Conservation (phyloP, 92 coral and sea anemone species). For the Pocillopora grandis region DNA sequence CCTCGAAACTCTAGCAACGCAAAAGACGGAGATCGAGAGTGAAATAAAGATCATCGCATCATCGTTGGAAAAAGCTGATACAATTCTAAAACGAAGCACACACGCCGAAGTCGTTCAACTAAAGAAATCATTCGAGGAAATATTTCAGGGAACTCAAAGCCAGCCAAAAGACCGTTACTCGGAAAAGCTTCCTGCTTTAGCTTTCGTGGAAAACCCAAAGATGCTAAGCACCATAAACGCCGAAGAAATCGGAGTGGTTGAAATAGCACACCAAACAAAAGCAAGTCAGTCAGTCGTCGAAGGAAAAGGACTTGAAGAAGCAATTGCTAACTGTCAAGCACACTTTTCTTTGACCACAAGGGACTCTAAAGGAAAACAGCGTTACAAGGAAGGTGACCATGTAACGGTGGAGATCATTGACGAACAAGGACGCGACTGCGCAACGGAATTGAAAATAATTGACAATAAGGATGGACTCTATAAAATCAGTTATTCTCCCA, state of each 20-base stretch:
- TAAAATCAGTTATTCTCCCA: not conserved
- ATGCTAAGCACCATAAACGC: not conserved
- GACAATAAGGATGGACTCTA: conserved; percentile 5
- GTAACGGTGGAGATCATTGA: conserved; percentile 4
- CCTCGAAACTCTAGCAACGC: too few species aligned
- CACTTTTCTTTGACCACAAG: conserved; percentile 12
- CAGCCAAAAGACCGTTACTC: not conserved
- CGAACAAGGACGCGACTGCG: not conserved
- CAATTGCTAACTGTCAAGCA: conserved; percentile 13
- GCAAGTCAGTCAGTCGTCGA: not conserved
- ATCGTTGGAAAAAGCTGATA: too few species aligned
- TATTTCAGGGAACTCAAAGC: too few species aligned
- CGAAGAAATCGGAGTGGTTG: not conserved
- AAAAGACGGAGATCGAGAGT: too few species aligned
- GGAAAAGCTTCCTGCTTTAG: too few species aligned
- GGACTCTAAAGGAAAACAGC: not conserved
- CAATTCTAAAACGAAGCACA: too few species aligned
- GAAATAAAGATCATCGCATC: too few species aligned
- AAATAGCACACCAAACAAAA: not conserved
- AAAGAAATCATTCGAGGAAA: too few species aligned
- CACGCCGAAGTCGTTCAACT: too few species aligned
- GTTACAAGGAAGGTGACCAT: conserved; percentile 12
- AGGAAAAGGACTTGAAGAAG: not conserved
- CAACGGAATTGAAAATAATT: not conserved
- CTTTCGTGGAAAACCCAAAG: too few species aligned